These are phyloP conservation scores for Ciconia maguari DNA, from an alignment of 2,113 vertebrate species.

Conservation along the genomic window DNA sequence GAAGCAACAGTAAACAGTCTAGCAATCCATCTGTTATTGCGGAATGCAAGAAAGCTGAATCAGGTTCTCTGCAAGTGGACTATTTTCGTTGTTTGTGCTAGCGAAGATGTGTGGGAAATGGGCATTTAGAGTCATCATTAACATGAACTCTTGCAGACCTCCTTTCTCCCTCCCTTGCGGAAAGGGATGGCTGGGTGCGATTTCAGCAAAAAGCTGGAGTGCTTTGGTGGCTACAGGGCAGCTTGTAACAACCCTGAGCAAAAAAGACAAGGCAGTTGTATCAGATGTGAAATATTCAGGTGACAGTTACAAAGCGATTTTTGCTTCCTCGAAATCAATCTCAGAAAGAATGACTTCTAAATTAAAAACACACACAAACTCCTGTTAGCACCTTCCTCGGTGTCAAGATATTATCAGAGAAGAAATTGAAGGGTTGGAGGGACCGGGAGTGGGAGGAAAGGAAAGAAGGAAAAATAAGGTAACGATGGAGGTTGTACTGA, in stretches of 20 bases:
- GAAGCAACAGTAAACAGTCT: slow-evolving; percentile 79
- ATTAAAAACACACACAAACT: neutral
- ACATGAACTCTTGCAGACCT: slow-evolving; percentile 13
- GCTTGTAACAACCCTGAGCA: neutral
- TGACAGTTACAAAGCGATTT: neutral
- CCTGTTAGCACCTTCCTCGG: neutral
- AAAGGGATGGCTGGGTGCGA: neutral
- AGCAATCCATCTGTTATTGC: slow-evolving; percentile 79
- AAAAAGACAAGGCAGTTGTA: neutral
- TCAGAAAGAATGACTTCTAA: neutral
- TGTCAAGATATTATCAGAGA: neutral
- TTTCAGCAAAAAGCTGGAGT: neutral
- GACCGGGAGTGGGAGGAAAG: neutral
- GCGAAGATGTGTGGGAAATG: slow-evolving; percentile 60
- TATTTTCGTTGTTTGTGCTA: slow-evolving; percentile 60
- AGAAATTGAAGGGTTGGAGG: neutral
- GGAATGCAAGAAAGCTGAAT: slow-evolving; percentile 76
- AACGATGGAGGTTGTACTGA: neutral
- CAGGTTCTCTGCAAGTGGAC: slow-evolving; percentile 63
- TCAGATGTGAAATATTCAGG: neutral
- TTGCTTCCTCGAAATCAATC: neutral
- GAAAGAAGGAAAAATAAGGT: slow-evolving; percentile 30
- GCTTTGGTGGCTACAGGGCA: neutral
- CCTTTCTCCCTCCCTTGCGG: neutral
- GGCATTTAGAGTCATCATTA: slow-evolving; percentile 59